Conservation (phyloP, 2,888 invertebrate genomes). For the Macropis europaea region DNA sequence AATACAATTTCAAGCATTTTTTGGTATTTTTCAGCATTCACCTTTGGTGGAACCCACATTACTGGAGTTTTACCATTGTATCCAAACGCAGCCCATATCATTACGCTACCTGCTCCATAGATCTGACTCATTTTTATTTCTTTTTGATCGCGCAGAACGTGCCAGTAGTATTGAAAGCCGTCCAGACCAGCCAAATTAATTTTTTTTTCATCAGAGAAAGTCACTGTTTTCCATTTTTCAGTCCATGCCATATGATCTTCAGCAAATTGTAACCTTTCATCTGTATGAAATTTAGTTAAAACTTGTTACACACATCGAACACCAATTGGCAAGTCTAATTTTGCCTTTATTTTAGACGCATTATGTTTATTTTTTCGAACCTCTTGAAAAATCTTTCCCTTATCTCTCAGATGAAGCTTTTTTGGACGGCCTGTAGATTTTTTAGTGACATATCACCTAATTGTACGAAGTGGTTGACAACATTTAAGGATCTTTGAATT, state of each 20-base stretch:
- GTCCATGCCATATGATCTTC: no score
- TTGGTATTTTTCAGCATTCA: no score
- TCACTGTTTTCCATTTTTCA: no score
- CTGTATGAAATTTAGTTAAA: conserved; percentile 2
- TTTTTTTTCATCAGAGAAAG: conserved; percentile 23
- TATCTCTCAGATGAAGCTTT: not conserved
- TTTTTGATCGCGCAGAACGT: no score
- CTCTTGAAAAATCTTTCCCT: no score
- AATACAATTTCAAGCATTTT: no score
- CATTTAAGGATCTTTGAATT: not conserved
- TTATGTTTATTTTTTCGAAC: no score
- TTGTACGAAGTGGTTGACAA: not conserved
- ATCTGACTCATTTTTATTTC: no score
- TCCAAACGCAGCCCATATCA: no score
- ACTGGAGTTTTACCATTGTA: not conserved
- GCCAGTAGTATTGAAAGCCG: conserved; percentile 19
- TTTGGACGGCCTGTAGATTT: not conserved
- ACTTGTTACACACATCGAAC: not conserved
- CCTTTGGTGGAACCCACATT: not conserved
- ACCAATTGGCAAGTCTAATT: no score
- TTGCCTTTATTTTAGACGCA: no score
- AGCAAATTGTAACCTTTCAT: not conserved
- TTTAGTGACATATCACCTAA: not conserved
- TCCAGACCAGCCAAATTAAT: conserved; percentile 24
- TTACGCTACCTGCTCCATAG: not conserved